Evolutionary conservation across 2,797 vertebrate species (phyloP).

Genomic region (Labroides dimidiatus): DNA sequence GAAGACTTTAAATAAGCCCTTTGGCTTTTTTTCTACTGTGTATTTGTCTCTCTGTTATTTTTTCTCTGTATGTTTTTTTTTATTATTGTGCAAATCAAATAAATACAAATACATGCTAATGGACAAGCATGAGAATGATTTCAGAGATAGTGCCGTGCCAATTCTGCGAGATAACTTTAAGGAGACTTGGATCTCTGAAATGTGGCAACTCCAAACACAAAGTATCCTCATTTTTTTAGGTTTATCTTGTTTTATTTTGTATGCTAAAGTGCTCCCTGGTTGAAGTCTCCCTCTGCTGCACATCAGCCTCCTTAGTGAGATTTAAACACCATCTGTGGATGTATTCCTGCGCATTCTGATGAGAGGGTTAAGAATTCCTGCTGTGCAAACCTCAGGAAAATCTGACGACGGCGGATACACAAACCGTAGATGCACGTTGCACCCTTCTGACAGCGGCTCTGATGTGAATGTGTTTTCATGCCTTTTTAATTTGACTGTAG

Average conservation of each 20-base stretch:
- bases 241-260: constrained; percentile 11
- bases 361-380: constrained; percentile 55
- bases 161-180: constrained; percentile 14
- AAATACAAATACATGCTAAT: too few relatives aligned
- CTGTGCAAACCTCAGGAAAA: constrained; percentile 45
- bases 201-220: constrained; percentile 20
- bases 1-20: too few relatives aligned
- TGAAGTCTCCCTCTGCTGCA: constrained; percentile 23
- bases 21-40: too few relatives aligned
- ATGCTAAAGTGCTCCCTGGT: constrained; percentile 4
- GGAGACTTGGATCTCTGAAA: constrained; percentile 14
- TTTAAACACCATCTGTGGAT: constrained; percentile 40
- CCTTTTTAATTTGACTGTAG: constrained; percentile 35
- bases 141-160: constrained; percentile 16
- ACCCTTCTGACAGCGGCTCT: constrained; percentile 18
- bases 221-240: constrained; percentile 10
- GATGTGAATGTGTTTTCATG: constrained; percentile 11
- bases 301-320: constrained; percentile 30
- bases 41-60: too few relatives aligned
- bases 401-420: constrained; percentile 9
- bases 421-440: constrained; percentile 26
- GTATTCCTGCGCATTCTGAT: constrained; percentile 63
- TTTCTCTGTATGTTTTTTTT: too few relatives aligned
- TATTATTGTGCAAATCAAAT: too few relatives aligned
- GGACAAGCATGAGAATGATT: constrained; percentile 21